Evolutionary conservation across 2,888 invertebrate genomes (phyloP).

Genomic region (Platerodrilus igneus): DNA sequence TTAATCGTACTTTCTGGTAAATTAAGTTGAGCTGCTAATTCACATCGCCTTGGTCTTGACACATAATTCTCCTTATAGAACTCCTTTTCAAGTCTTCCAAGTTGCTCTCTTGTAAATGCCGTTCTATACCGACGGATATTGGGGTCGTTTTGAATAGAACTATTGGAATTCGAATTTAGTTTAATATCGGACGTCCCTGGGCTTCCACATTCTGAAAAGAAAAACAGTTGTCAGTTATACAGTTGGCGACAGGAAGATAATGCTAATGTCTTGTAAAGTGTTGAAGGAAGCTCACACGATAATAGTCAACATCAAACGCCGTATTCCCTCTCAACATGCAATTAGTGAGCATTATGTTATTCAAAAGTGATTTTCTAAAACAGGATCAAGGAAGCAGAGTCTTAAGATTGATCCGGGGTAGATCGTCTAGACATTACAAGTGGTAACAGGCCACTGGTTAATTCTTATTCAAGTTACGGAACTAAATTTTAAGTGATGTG

Average conservation of each 20-base stretch:
- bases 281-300: too few relatives aligned
- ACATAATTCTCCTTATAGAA: constrained; percentile 98
- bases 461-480: constrained; percentile 14
- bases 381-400: constrained; percentile 21
- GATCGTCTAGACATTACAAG: constrained; percentile 24
- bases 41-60: constrained; percentile 89
- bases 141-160: constrained; percentile 49
- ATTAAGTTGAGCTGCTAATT: constrained; percentile 86
- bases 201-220: constrained; percentile 46
- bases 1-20: constrained; percentile 98
- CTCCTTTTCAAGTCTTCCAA: constrained; percentile 89
- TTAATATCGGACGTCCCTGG: constrained; percentile 44
- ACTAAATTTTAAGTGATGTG: constrained; percentile 24
- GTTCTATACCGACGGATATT: constrained; percentile 88
- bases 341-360: constrained; percentile 20
- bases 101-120: constrained; percentile 93
- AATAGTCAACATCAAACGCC: constrained; percentile 9
- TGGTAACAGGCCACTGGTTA: constrained; percentile 21
- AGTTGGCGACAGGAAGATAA: constrained; percentile 1
- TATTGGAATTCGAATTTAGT: constrained; percentile 23
- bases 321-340: constrained; percentile 34
- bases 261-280: constrained; percentile 7
- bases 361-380: constrained; percentile 44
- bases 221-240: constrained; percentile 5
- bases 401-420: constrained; percentile 35